phyloP scores from a whole-genome alignment of 2,113 vertebrate genomes.

The Grallaria varia region DNA sequence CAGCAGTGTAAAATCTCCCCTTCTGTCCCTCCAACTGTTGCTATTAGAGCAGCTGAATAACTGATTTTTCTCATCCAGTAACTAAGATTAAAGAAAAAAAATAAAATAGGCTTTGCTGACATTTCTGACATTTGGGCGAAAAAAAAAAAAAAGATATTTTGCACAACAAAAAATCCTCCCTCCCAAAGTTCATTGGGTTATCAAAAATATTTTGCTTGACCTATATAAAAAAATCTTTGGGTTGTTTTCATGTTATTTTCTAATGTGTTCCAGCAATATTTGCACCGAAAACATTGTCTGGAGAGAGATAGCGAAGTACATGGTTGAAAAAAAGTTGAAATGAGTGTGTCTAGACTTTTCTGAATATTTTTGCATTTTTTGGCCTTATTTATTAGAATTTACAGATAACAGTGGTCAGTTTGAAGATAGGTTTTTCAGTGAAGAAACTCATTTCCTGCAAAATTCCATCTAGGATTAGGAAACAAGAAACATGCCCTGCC shows the following conservation, averaged over 20 bases:
- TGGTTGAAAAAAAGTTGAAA: neutral
- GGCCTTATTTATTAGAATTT: neutral
- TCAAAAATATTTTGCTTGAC: constrained; percentile 40
- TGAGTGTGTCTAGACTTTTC: neutral
- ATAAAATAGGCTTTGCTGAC: neutral
- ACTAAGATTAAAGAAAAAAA: neutral
- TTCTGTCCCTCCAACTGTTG: constrained; percentile 59
- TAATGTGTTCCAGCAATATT: neutral
- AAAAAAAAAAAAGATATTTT: neutral
- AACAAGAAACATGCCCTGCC: neutral
- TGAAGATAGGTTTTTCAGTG: neutral
- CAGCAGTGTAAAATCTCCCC: constrained; percentile 42
- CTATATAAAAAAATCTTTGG: neutral
- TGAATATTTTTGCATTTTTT: neutral
- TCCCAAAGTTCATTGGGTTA: neutral
- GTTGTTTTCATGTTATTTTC: constrained; percentile 22
- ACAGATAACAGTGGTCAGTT: neutral
- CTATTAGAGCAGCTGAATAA: constrained; percentile 29
- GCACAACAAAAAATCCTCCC: neutral
- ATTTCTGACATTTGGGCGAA: neutral
- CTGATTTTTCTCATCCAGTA: constrained; percentile 13
- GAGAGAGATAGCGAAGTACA: neutral
- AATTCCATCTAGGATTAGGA: neutral
- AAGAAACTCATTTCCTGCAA: neutral
- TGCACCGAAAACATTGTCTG: neutral